Evolutionary conservation across 2,888 invertebrate genomes (phyloP), one percentile per base, ranked within the genome.

Genomic region (Galeopsomyia nigrocyanea): DNA sequence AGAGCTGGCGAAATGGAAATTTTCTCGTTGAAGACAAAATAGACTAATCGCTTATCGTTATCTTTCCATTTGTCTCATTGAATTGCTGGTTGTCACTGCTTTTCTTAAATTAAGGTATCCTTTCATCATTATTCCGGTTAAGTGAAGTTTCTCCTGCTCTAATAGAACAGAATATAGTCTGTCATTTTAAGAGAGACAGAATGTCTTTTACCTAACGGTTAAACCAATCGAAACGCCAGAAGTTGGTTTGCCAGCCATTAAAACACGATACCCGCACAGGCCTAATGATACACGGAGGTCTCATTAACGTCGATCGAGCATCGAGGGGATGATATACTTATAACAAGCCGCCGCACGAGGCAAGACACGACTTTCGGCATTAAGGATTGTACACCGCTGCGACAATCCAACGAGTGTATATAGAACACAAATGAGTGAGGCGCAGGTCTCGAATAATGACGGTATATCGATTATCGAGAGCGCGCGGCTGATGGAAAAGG

Each of bases 381-480:
- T 57, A 21, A 22, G 31, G 49, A 49, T 7, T 13, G 16, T 47
- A 22, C 49, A 13, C 46, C 17, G 19, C 2, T 51, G 39, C 7
- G 50, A 60, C 17, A 56, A n/a, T 19, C 31, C n/a, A 2, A 22
- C 26, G n/a, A n/a, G n/a, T n/a, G 39, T 39, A 13, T 39, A 39
- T 3, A 39, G 7, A 13, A 19, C 61, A 56, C 39, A 55, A 61
- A 65, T 26, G 5, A 2, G 26, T 26, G 26, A 26, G 26, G 26
- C 56, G 26, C 56, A 39, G 53, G n/a, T 16, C 26, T 74, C 64
- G 31, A 55, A 68, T 71, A 74, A 74, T 64, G 64, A 64, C 64
- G 19, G 69, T 68, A 74, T 74, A 74, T 74, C 75, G 70, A 76
- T 67, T 71, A 74, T 71, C 58, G 68, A 53, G 58, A 17, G 60